These are phyloP conservation scores for Pocillopora verrucosa DNA, from an alignment of 64 coral and sea anemone genomes.

Conservation along the genomic window DNA sequence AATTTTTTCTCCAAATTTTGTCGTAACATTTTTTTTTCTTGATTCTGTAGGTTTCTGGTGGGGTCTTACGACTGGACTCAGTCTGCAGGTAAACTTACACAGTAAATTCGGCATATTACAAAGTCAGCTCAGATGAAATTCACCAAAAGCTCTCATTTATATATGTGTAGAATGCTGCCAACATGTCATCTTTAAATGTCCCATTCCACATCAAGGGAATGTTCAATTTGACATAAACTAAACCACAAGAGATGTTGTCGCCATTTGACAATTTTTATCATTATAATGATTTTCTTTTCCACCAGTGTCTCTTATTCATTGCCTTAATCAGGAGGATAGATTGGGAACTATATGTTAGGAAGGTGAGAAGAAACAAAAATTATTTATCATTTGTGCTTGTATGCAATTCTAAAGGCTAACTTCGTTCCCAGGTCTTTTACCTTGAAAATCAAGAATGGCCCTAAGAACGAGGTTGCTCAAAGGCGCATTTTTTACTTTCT, in stretches of 20 bases:
- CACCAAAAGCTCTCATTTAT: no score
- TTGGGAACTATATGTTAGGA: slow-evolving; percentile 1
- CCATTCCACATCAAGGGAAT: no score
- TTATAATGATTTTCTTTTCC: background rate
- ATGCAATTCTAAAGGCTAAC: no score
- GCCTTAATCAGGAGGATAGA: background rate
- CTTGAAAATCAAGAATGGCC: background rate
- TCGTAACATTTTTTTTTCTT: background rate
- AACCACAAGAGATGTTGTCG: background rate
- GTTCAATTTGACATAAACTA: no score
- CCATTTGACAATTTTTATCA: background rate
- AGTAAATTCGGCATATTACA: no score
- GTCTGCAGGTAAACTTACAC: background rate
- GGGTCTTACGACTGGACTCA: background rate
- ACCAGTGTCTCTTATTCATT: background rate
- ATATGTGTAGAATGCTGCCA: no score
- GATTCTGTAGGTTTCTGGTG: slow-evolving; percentile 21
- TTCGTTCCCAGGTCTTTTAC: no score
- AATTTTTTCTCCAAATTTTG: no score
- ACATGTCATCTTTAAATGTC: no score
- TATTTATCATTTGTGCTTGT: no score
- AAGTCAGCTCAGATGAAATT: no score
- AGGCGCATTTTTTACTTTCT: background rate
- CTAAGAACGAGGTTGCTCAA: background rate
- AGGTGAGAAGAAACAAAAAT: background rate